Conservation (phyloP, 1,140 invertebrate genomes). For the Anastatus disparis region DNA sequence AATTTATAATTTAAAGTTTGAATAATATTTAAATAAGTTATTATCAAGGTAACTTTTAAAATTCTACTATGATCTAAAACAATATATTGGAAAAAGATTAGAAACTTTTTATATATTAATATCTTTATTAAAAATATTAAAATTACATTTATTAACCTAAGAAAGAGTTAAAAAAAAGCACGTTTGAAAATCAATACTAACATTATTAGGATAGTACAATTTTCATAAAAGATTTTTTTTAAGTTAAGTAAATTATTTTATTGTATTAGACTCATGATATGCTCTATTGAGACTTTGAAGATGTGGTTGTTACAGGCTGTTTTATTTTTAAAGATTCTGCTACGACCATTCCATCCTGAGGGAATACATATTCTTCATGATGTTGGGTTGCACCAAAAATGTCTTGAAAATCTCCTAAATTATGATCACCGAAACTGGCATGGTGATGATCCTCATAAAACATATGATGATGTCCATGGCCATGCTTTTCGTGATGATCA, state of each 20-base stretch:
- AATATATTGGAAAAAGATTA: too few species aligned
- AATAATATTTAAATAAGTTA: too few species aligned
- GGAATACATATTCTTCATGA: slow-evolving; percentile 1
- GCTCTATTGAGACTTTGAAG: too few species aligned
- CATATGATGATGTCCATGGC: slow-evolving; percentile 8
- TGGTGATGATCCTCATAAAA: background rate
- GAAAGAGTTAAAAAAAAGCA: too few species aligned
- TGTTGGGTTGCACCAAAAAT: slow-evolving; percentile 19
- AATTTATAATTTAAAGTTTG: too few species aligned
- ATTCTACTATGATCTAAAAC: too few species aligned
- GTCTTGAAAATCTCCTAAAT: background rate
- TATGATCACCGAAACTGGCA: background rate
- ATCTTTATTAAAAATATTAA: slow-evolving; percentile 32
- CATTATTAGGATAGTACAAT: too few species aligned
- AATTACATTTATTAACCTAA: background rate
- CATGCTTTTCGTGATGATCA: slow-evolving; percentile 12
- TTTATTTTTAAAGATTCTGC: slow-evolving; percentile 8
- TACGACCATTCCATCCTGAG: slow-evolving; percentile 5
- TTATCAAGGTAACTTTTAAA: too few species aligned
- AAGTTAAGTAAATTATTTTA: too few species aligned
- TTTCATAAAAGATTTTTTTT: background rate
- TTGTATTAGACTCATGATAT: too few species aligned
- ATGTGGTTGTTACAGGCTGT: background rate
- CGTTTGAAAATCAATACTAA: too few species aligned
- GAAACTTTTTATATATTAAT: too few species aligned